Base-by-base conservation (phyloP, 2,797 vertebrate species). In the Eulemur mongoz region DNA sequence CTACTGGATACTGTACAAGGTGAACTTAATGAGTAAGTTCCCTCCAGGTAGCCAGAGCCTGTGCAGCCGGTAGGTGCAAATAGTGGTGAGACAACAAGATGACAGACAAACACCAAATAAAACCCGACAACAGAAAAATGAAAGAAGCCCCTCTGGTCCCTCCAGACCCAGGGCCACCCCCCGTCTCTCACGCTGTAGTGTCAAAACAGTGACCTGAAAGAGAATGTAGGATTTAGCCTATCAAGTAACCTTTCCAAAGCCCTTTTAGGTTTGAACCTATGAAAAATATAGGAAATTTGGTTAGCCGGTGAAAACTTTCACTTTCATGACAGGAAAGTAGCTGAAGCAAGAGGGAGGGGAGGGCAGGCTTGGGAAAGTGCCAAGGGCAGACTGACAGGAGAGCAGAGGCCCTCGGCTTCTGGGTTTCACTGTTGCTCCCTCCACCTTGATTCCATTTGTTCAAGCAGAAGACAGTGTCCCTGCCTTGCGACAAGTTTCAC, bases 361-460 rank as follows among this genome's bases (percentile, higher is more conserved):
- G 45, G 40, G n/a, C 12, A 7, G 32, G 27, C 13, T n/a, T 57
- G 48, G 73, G 80, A 48, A 57, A 18, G 67, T 1, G 22, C 35
- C 0, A 0, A 32, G 75, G 10, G 32, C 32, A n/a, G 18, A 9
- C 3, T 65, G 32, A n/a, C 63, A 32, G 2, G 8, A 9, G 32
- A 65, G 17, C 63, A 50, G 43, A 52, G 45, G 20, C 75, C 23
- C 48, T 1, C 4, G 4, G 52, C 8, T 48, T 45, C 9, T 23
- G 8, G 38, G 15, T 2, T 7, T 18, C 20, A 0, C n/a, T 35
- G 4, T 63, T 0, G 13, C 22, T 45, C 11, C 13, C 30, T 65
- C 17, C 52, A 1, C 10, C 12, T n/a, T 20, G 3, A 0, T 5
- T 9, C 32, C 25, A 3, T 40, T 10, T 30, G 18, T n/a, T 22